These are phyloP conservation scores for Mycetomoellerius zeteki DNA, from an alignment of 1,140 invertebrate genomes.

Conservation along the genomic window DNA sequence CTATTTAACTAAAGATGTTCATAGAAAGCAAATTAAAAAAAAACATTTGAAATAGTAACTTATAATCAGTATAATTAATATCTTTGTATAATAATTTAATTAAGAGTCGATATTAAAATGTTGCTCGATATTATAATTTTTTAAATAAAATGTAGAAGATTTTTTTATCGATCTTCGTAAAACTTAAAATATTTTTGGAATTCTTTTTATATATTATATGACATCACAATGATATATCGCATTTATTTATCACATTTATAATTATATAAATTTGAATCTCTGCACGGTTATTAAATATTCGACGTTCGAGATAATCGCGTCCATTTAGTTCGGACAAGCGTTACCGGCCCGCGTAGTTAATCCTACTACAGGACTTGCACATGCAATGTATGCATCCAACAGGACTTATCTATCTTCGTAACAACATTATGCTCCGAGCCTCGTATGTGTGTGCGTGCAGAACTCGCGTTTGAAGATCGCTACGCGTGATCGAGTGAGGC, in stretches of 20 bases:
- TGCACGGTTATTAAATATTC: constrained; percentile 43
- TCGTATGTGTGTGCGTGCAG: neutral
- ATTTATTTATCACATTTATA: constrained; percentile 13
- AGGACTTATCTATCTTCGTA: constrained; percentile 58
- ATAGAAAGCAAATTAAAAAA: neutral
- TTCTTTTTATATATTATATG: neutral
- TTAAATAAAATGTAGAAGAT: neutral
- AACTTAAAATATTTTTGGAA: neutral
- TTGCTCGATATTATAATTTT: neutral
- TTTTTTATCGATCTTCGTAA: neutral
- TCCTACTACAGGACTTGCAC: constrained; percentile 23
- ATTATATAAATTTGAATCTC: constrained; percentile 22
- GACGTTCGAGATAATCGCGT: constrained; percentile 38
- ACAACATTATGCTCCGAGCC: constrained; percentile 36
- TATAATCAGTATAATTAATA: neutral
- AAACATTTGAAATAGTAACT: neutral
- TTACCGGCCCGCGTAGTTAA: constrained; percentile 39
- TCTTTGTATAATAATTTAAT: neutral
- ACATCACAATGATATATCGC: neutral
- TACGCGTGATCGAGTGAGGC: constrained; percentile 22
- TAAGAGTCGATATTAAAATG: neutral
- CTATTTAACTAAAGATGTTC: neutral
- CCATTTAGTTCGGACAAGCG: constrained; percentile 46
- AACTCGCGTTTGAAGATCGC: constrained; percentile 41
- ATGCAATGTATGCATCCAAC: constrained; percentile 34